Conservation (phyloP, 2,113 vertebrate genomes). For the Alexandromys fortis region DNA sequence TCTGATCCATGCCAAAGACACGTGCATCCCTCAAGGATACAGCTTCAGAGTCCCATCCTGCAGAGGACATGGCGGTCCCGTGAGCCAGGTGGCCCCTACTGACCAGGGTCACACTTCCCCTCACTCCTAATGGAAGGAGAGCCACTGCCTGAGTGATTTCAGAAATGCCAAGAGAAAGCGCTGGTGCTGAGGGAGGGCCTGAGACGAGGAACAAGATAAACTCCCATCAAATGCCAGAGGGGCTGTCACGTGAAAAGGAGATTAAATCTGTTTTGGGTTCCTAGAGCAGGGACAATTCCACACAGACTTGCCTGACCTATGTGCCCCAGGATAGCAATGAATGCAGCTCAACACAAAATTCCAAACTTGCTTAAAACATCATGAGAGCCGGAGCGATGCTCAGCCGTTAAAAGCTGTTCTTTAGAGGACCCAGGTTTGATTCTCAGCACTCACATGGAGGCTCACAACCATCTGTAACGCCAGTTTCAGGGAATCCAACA, state of each 20-base stretch:
- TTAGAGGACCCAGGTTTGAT: background rate
- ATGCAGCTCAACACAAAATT: background rate
- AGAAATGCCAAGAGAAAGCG: background rate
- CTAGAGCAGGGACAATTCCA: background rate
- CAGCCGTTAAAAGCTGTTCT: background rate
- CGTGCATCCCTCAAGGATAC: background rate
- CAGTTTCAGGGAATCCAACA: background rate
- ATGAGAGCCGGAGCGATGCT: background rate
- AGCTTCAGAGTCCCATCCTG: background rate
- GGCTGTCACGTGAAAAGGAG: conserved; percentile 27
- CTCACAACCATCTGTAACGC: background rate
- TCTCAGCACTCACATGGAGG: background rate
- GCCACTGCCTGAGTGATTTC: background rate
- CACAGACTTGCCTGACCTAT: background rate
- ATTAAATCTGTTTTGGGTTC: conserved; percentile 6
- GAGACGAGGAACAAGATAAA: background rate
- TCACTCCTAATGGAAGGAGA: background rate
- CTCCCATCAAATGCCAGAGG: conserved; percentile 10
- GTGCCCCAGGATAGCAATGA: background rate
- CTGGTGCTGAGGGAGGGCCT: background rate
- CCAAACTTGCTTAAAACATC: background rate
- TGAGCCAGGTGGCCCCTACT: background rate
- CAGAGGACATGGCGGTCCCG: background rate
- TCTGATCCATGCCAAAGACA: background rate
- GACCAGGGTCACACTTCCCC: background rate